Conservation (phyloP, 2,888 invertebrate genomes). For the Diogma glabrata region DNA sequence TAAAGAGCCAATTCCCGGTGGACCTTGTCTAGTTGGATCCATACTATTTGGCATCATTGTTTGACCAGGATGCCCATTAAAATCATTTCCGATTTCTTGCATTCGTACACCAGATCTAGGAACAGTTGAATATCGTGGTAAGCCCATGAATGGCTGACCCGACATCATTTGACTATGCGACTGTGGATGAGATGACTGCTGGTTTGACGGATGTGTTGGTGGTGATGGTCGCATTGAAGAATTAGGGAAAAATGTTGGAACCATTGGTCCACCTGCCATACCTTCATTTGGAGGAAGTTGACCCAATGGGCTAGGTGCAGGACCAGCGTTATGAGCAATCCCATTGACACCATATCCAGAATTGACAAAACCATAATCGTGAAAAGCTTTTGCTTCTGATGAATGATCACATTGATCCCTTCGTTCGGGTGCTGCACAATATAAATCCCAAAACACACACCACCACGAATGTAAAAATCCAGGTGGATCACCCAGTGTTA, state of each 20-base stretch:
- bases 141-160: slow-evolving; percentile 83
- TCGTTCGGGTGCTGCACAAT: slow-evolving; percentile 97
- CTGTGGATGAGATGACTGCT: no score
- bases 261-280: slow-evolving; percentile 91
- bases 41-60: slow-evolving; percentile 96
- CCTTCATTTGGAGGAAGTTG: slow-evolving; percentile 85
- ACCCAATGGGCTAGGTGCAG: slow-evolving; percentile 75
- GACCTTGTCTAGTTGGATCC: slow-evolving; percentile 82
- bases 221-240: slow-evolving; percentile 97
- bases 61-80: slow-evolving; percentile 90
- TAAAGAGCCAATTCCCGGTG: slow-evolving; percentile 76
- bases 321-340: slow-evolving; percentile 76
- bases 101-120: slow-evolving; percentile 87
- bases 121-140: slow-evolving; percentile 87
- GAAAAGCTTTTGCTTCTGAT: slow-evolving; percentile 98
- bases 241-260: slow-evolving; percentile 92
- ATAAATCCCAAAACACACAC: slow-evolving; percentile 99
- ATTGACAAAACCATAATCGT: slow-evolving; percentile 98
- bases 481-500: slow-evolving; percentile 95
- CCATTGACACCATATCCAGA: slow-evolving; percentile 97
- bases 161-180: slow-evolving; percentile 60
- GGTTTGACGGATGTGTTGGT: slow-evolving; percentile 92
- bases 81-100: slow-evolving; percentile 84
- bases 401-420: slow-evolving; percentile 98
- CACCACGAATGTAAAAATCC: slow-evolving; percentile 99